Evolutionary conservation across 2,888 invertebrate genomes (phyloP).

Genomic region (Spodoptera littoralis): DNA sequence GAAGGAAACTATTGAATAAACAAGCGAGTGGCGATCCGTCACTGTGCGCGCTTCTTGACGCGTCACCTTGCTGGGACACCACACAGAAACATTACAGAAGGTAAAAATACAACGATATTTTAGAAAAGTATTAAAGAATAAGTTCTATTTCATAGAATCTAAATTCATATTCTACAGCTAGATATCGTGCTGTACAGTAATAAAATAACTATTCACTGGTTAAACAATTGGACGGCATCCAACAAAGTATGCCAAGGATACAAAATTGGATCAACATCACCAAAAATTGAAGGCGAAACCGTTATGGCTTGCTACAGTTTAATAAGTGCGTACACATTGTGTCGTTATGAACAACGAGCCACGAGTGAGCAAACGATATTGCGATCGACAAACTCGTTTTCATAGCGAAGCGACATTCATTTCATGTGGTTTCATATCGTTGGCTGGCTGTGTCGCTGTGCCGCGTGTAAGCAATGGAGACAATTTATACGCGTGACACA

Average conservation of each 20-base stretch:
- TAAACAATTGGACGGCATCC: constrained; percentile 35
- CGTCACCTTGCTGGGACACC: constrained; percentile 29
- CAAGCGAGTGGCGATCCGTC: constrained; percentile 62
- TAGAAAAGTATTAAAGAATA: neutral
- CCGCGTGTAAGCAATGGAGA: constrained; percentile 55
- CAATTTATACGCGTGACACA: constrained; percentile 50
- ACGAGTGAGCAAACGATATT: constrained; percentile 58
- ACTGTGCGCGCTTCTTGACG: constrained; percentile 52
- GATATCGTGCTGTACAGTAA: constrained; percentile 21
- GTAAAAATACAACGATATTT: neutral
- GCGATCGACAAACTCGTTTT: constrained; percentile 58
- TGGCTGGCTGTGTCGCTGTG: constrained; percentile 35
- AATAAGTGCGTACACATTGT: constrained; percentile 55
- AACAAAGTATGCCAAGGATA: constrained; percentile 34
- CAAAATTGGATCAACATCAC: constrained; percentile 33
- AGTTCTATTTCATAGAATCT: neutral
- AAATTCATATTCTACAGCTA: constrained; percentile 21
- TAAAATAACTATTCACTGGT: constrained; percentile 21
- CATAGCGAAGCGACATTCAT: constrained; percentile 55
- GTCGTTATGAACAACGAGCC: constrained; percentile 55
- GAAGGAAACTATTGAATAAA: constrained; percentile 67
- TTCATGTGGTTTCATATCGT: constrained; percentile 59
- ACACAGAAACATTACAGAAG: constrained; percentile 36
- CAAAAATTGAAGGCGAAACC: constrained; percentile 39
- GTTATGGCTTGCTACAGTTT: constrained; percentile 45